Evolutionary conservation across 2,113 vertebrate species (phyloP).

Genomic region (Helogale parvula): DNA sequence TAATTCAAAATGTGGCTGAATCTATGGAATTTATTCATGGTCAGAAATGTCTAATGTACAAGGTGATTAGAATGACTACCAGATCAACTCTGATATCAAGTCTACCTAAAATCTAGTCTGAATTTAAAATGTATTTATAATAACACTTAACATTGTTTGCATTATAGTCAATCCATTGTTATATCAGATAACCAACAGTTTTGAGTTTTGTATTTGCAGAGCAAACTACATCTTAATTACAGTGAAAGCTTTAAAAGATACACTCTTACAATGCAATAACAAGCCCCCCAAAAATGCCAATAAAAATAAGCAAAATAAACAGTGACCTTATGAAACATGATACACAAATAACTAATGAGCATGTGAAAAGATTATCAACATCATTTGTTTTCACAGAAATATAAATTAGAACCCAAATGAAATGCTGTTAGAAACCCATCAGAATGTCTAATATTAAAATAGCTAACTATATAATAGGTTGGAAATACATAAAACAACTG

Average conservation of each 20-base stretch:
- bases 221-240: background rate
- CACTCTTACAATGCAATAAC: background rate
- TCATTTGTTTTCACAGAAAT: background rate
- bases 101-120: background rate
- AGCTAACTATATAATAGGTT: background rate
- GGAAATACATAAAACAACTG: background rate
- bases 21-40: background rate
- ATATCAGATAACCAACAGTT: background rate
- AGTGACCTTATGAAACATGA: background rate
- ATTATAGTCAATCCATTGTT: background rate
- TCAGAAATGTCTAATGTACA: background rate
- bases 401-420: background rate
- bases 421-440: background rate
- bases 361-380: background rate
- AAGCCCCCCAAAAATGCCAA: background rate
- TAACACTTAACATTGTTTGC: background rate
- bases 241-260: background rate
- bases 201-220: background rate
- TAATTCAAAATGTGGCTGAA: background rate
- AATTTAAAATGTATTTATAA: background rate
- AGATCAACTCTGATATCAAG: background rate
- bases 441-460: background rate
- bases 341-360: background rate
- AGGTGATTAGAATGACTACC: background rate
- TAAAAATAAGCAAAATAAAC: background rate